Percentiles rank a stretch among this genome's conserved stretches.
Evolutionary conservation across 2,888 invertebrate genomes (phyloP).

Genomic region (Tenthredo mesomela): DNA sequence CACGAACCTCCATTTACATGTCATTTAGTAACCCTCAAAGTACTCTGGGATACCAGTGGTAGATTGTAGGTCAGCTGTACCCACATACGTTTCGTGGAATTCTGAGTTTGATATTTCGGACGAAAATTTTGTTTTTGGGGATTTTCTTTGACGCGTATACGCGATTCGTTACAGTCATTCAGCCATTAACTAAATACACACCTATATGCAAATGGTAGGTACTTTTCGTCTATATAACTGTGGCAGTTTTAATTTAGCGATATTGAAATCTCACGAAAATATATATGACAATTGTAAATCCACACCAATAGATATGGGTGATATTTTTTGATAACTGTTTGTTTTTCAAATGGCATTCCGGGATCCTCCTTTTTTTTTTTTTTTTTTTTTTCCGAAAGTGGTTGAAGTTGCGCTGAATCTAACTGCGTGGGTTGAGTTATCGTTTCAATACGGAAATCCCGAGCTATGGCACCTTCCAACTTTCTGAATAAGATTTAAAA

Average conservation of each 20-base stretch:
- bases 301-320: neutral
- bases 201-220: neutral
- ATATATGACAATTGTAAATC: neutral
- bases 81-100: neutral
- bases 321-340: neutral
- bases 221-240: too few relatives aligned
- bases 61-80: slow-evolving; percentile 25
- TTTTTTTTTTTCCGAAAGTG: neutral
- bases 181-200: neutral
- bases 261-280: neutral
- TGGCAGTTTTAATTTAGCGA: neutral
- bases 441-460: slow-evolving; percentile 18
- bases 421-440: slow-evolving; percentile 7
- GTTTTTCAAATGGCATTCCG: neutral
- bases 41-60: slow-evolving; percentile 25
- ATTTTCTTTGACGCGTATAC: neutral
- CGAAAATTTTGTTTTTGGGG: neutral
- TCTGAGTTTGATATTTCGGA: neutral
- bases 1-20: slow-evolving; percentile 41
- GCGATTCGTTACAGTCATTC: neutral
- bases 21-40: slow-evolving; percentile 43
- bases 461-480: slow-evolving; percentile 12
- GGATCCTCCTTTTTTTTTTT: neutral
- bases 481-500: slow-evolving; percentile 24
- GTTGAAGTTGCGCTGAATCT: slow-evolving; percentile 1